Conservation (phyloP, 2,113 vertebrate genomes). For the Neodon shergylaensis region DNA sequence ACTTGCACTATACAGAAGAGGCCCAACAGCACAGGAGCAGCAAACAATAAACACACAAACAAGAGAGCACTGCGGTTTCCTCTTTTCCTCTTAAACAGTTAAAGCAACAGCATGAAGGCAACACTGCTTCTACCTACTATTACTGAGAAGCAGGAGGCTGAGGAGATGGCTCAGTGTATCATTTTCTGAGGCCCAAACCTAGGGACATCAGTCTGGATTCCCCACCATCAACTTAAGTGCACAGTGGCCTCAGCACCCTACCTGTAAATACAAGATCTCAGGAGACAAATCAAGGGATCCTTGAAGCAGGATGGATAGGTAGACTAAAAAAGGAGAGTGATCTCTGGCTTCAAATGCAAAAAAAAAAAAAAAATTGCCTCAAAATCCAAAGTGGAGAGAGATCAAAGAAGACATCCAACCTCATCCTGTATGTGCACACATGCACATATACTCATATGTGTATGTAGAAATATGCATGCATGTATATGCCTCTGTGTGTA, state of each 20-base stretch:
- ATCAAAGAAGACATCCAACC: not conserved
- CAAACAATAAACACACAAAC: not conserved
- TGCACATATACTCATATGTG: not conserved
- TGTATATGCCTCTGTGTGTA: no score
- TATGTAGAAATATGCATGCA: not conserved
- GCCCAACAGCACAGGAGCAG: not conserved
- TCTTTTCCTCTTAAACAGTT: constrained; percentile 18
- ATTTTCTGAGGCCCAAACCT: not conserved
- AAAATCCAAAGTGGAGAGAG: not conserved
- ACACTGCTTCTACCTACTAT: not conserved
- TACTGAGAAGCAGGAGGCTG: not conserved
- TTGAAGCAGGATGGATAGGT: not conserved
- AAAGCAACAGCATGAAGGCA: not conserved
- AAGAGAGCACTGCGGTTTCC: not conserved
- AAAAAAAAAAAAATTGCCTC: not conserved
- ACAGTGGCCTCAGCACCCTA: not conserved
- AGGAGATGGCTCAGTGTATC: not conserved
- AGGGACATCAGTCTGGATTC: not conserved
- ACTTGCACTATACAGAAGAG: not conserved
- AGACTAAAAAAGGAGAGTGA: not conserved
- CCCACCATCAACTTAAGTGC: not conserved
- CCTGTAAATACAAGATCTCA: not conserved
- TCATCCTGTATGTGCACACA: not conserved
- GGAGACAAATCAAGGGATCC: not conserved
- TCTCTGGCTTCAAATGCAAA: not conserved